phyloP scores from a whole-genome alignment of 2,113 vertebrate species.

The Poicephalus meyeri region DNA sequence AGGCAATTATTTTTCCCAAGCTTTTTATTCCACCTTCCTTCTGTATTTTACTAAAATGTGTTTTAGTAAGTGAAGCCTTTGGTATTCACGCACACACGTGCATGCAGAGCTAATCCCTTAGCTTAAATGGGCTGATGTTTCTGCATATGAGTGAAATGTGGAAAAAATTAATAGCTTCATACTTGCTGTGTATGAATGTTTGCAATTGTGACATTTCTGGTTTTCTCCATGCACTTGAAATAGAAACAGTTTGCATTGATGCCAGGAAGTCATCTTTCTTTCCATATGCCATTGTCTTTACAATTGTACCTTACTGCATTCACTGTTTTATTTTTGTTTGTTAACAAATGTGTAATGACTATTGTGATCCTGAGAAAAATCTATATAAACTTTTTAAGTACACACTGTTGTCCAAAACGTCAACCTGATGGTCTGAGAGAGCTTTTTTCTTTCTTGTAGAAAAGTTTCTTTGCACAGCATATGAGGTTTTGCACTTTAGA shows the following conservation, averaged over 20 bases:
- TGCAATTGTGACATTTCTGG: neutral
- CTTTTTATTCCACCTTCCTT: neutral
- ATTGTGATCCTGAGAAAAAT: neutral
- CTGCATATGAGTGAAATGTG: neutral
- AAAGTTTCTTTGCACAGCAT: neutral
- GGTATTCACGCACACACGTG: neutral
- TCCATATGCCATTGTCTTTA: neutral
- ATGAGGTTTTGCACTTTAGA: neutral
- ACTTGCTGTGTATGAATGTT: neutral
- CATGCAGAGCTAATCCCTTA: neutral
- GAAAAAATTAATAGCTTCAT: neutral
- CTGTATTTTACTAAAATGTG: neutral
- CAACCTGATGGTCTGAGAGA: neutral
- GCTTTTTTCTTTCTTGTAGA: neutral
- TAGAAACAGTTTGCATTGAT: neutral
- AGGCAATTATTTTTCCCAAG: neutral
- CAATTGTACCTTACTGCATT: neutral
- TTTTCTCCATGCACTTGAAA: neutral
- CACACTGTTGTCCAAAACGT: neutral
- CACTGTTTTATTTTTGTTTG: neutral
- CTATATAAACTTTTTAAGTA: neutral
- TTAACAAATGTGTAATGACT: neutral
- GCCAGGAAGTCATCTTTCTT: neutral
- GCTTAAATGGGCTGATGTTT: neutral
- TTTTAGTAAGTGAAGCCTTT: neutral